Conservation (phyloP, 2,113 vertebrate genomes). For the Myrmecobius fasciatus region DNA sequence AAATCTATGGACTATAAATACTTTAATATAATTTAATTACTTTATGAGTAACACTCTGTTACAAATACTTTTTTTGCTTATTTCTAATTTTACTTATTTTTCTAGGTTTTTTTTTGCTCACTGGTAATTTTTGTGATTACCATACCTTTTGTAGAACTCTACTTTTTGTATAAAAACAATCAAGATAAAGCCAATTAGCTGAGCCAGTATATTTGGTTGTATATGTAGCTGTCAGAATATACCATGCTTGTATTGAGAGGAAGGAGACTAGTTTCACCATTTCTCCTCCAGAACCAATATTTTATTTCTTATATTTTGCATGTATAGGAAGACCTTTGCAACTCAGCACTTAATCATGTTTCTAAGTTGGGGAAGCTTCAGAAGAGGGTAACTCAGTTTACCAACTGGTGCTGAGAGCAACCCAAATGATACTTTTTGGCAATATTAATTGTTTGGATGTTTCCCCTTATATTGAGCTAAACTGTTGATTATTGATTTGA, state of each 20-base stretch:
- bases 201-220: not conserved
- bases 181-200: not conserved
- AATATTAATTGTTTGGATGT: too few species aligned
- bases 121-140: not conserved
- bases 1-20: not conserved
- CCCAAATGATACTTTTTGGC: too few species aligned
- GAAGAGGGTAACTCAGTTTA: not conserved
- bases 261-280: not conserved
- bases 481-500: too few species aligned
- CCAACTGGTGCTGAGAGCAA: too few species aligned
- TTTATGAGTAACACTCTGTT: not conserved
- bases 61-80: not conserved
- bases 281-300: not conserved
- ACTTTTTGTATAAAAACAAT: not conserved
- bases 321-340: conserved; percentile 2
- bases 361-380: not conserved
- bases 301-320: not conserved
- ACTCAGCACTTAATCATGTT: not conserved
- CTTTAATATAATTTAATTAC: not conserved
- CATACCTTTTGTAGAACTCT: not conserved
- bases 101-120: not conserved
- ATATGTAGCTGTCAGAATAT: not conserved
- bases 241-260: not conserved
- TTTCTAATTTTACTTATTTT: not conserved
- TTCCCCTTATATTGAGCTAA: too few species aligned